phyloP scores from a whole-genome alignment of 2,113 vertebrate species.

The Scytalopus superciliaris region DNA sequence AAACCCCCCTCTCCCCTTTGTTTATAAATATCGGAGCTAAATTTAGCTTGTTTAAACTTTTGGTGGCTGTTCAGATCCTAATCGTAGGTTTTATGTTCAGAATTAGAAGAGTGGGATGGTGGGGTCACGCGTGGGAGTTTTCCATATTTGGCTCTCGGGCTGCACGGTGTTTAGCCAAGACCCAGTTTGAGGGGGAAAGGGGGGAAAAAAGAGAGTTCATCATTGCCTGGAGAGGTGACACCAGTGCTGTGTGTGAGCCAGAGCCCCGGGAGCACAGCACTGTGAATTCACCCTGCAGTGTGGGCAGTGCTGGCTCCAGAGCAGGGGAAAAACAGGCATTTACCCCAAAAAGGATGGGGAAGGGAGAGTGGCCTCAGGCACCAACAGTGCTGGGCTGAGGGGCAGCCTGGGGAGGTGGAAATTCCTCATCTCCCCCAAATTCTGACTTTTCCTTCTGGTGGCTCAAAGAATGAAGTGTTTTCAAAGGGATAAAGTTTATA shows the following conservation, averaged over 20 bases:
- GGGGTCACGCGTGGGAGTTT: conserved; percentile 10
- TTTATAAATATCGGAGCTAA: conserved; percentile 53
- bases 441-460: not conserved
- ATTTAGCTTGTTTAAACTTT: conserved; percentile 59
- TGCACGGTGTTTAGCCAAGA: not conserved
- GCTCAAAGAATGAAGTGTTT: not conserved
- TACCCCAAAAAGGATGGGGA: not conserved
- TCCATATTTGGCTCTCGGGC: conserved; percentile 15
- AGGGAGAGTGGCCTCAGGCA: not conserved
- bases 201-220: not conserved
- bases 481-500: too few relatives aligned
- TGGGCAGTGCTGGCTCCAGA: not conserved
- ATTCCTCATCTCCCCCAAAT: not conserved
- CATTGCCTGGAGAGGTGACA: not conserved
- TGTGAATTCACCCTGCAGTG: not conserved
- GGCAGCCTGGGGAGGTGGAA: not conserved
- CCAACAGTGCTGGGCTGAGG: not conserved
- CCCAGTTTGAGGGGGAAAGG: not conserved
- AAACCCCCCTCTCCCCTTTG: not conserved
- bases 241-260: not conserved
- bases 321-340: fast-evolving
- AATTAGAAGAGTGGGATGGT: not conserved
- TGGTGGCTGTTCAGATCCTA: conserved; percentile 46
- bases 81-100: conserved; percentile 32
- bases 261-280: not conserved